Percentiles rank a stretch among this genome's conserved stretches.
Evolutionary conservation across 1,140 invertebrate species (phyloP).

Genomic region (Bicyclus anynana): DNA sequence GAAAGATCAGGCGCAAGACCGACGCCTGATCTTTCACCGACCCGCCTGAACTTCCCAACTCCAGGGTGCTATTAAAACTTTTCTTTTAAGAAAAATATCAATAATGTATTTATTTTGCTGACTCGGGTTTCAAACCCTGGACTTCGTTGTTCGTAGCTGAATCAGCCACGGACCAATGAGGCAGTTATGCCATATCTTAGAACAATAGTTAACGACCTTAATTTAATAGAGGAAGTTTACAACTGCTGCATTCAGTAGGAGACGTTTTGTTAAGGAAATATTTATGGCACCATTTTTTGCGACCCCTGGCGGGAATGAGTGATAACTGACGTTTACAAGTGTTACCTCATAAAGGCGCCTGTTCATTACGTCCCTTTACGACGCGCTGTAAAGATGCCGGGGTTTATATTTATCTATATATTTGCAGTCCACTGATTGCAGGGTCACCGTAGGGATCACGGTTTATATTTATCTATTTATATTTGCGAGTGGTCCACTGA

Average conservation of each 20-base stretch:
- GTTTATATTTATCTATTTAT: too few species aligned
- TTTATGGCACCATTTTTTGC: slow-evolving; percentile 61
- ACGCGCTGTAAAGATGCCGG: slow-evolving; percentile 42
- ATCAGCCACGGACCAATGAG: slow-evolving; percentile 49
- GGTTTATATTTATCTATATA: slow-evolving; percentile 52
- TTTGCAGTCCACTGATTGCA: slow-evolving; percentile 60
- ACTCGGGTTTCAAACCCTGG: too few species aligned
- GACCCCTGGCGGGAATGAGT: slow-evolving; percentile 44
- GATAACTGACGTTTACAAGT: slow-evolving; percentile 69
- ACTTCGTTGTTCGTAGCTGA: too few species aligned
- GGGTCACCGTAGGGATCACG: slow-evolving; percentile 31
- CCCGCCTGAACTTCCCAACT: too few species aligned
- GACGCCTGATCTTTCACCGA: too few species aligned
- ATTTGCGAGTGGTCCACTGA: too few species aligned
- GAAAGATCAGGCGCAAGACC: too few species aligned
- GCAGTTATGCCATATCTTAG: slow-evolving; percentile 34
- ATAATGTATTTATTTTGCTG: too few species aligned
- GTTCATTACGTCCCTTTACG: slow-evolving; percentile 62
- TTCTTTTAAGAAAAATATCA: too few species aligned
- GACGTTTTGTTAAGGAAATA: slow-evolving; percentile 61
- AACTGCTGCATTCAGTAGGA: slow-evolving; percentile 66
- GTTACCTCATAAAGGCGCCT: slow-evolving; percentile 57
- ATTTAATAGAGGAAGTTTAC: slow-evolving; percentile 63
- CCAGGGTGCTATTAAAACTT: too few species aligned
- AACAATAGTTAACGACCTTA: slow-evolving; percentile 61